Evolutionary conservation across 1,140 invertebrate genomes (phyloP).

Genomic region (Tetranychus urticae): DNA sequence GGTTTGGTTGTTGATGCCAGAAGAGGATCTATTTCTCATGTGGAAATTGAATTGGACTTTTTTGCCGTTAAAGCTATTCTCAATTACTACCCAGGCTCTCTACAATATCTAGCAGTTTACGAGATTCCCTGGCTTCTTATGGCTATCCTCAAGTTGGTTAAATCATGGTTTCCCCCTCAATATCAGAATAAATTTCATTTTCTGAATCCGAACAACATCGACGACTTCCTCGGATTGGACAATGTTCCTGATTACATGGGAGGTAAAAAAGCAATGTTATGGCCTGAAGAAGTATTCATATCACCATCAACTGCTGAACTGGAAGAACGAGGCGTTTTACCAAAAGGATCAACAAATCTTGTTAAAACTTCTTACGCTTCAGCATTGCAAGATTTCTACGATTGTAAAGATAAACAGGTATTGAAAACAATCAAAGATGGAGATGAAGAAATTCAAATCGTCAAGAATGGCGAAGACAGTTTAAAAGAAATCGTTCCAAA

Average conservation of each 20-base stretch:
- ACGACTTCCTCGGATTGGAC: conserved; percentile 7
- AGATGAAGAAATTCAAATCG: no score
- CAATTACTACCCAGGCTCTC: conserved; percentile 10
- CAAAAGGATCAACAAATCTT: not conserved
- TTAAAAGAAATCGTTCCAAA: no score
- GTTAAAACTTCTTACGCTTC: not conserved
- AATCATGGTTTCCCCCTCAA: conserved; percentile 8
- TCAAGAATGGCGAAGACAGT: no score
- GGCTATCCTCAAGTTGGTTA: conserved; percentile 8
- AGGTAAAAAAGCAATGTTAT: not conserved
- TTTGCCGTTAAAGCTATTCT: not conserved
- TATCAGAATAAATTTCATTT: conserved; percentile 9
- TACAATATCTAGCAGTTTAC: conserved; percentile 9
- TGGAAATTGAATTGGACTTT: conserved; percentile 6
- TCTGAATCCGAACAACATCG: conserved; percentile 4
- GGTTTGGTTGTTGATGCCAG: conserved; percentile 6
- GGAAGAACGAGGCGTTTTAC: not conserved
- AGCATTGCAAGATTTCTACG: not conserved
- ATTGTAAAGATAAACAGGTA: no score
- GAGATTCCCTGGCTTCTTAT: conserved; percentile 11
- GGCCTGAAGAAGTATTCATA: not conserved
- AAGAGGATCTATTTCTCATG: conserved; percentile 2
- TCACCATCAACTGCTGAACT: not conserved
- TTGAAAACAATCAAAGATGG: no score
- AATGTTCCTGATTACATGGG: conserved; percentile 10